Conservation (phyloP, 2,888 invertebrate genomes). For the Phoenoteleia sp. region DNA sequence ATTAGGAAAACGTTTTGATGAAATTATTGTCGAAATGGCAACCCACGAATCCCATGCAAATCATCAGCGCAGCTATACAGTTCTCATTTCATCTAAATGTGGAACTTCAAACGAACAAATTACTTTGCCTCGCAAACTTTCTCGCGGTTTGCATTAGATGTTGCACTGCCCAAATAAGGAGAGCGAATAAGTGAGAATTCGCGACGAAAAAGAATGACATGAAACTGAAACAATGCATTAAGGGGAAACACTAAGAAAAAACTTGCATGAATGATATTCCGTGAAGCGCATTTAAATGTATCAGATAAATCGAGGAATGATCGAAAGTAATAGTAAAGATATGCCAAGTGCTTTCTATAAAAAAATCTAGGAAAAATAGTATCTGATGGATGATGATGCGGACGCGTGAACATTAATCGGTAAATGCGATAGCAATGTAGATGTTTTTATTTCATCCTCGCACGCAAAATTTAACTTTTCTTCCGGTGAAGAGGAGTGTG, state of each 20-base stretch:
- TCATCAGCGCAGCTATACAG: conserved; percentile 53
- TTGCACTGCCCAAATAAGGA: conserved; percentile 61
- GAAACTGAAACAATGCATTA: conserved; percentile 53
- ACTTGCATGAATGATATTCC: conserved; percentile 52
- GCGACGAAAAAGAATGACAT: conserved; percentile 50
- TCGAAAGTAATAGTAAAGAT: conserved; percentile 53
- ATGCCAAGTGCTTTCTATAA: conserved; percentile 47
- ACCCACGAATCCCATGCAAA: conserved; percentile 67
- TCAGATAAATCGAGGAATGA: conserved; percentile 52
- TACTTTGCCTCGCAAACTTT: conserved; percentile 66
- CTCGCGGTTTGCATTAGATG: conserved; percentile 65
- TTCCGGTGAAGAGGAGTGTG: too few relatives aligned
- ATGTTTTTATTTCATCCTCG: conserved; percentile 17
- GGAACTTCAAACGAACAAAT: conserved; percentile 69
- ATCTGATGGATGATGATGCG: conserved; percentile 55
- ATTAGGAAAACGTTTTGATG: conserved; percentile 67
- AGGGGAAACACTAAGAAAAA: conserved; percentile 40
- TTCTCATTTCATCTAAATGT: conserved; percentile 69
- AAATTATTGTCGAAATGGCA: conserved; percentile 58
- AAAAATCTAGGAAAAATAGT: conserved; percentile 58
- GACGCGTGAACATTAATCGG: conserved; percentile 51
- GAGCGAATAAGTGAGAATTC: conserved; percentile 60
- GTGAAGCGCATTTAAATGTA: conserved; percentile 47
- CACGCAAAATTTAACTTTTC: conserved; percentile 9
- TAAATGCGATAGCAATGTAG: conserved; percentile 27